Conservation (phyloP, 2,113 vertebrate species). For the Nematolebias whitei region DNA sequence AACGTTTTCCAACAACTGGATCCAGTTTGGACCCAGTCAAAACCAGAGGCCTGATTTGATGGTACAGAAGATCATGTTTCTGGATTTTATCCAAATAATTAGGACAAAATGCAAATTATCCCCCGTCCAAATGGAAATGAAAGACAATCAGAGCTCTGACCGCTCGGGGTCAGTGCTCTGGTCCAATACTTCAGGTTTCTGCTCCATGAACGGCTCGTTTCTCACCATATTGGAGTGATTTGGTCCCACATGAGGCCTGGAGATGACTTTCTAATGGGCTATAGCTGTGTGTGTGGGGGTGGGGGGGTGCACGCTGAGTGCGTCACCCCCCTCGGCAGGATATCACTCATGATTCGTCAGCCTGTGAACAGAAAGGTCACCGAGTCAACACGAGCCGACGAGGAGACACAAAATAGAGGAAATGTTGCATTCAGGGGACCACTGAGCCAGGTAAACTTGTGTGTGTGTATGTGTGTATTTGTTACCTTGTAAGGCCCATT, state of each 20-base stretch:
- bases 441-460: slow-evolving; percentile 48
- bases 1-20: too few relatives aligned
- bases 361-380: slow-evolving; percentile 51
- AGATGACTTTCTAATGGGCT: slow-evolving; percentile 32
- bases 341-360: slow-evolving; percentile 40
- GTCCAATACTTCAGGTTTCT: background rate
- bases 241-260: slow-evolving; percentile 13
- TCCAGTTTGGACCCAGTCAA: too few relatives aligned
- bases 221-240: slow-evolving; percentile 31
- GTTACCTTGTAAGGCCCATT: too few relatives aligned
- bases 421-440: slow-evolving; percentile 57
- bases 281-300: too few relatives aligned
- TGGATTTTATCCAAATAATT: too few relatives aligned
- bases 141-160: too few relatives aligned
- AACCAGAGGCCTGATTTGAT: too few relatives aligned
- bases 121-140: too few relatives aligned
- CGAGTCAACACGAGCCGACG: slow-evolving; percentile 30
- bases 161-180: too few relatives aligned
- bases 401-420: slow-evolving; percentile 59
- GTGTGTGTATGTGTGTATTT: slow-evolving; percentile 7
- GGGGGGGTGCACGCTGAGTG: slow-evolving; percentile 10
- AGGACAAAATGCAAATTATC: too few relatives aligned
- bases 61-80: too few relatives aligned
- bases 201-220: background rate
- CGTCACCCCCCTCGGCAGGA: slow-evolving; percentile 9